Base-by-base conservation (phyloP, 2,797 vertebrate species). In the Crax fasciolata region DNA sequence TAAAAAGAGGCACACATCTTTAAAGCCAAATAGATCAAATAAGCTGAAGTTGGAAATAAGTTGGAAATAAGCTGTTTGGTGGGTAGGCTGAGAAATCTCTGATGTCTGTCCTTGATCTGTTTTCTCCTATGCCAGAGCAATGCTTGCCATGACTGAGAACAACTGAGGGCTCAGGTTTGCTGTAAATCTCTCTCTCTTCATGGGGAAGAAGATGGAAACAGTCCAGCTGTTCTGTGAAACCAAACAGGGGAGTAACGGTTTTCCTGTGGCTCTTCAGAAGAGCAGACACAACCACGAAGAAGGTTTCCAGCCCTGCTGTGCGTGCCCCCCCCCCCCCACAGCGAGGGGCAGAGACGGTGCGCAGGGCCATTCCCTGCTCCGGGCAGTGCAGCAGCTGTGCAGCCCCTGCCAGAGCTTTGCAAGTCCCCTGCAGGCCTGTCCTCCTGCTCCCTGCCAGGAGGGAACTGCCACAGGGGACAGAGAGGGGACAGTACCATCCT, bases 401-500 rank as follows among this genome's bases (percentile, higher is more conserved):
- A n/a, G 13, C 27, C 18, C 28, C 17, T 3, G 4, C 21, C 28
- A 58, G 23, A 15, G 24, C 44, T 52, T n/a, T 68, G 21, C 54
- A 44, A 59, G 8, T 39, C 27, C 46, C 63, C 24, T 19, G 46
- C 17, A 27, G 20, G 20, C 23, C 13, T 1, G 4, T 58, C 46
- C 81, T 62, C 20, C 52, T 1, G 1, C 30, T 18, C 61, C 43
- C n/a, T 61, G 61, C 9, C 5, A 1, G 2, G 16, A 52, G 39
- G n/a, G 30, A 63, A 62, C 79, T 24, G 0, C 41, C 10, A 8
- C 4, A 3, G 55, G 49, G 27, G 25, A 4, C 38, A 20, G 51
- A 44, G 28, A 81, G 23, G 11, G 24, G 46, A 24, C 44, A 49
- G 30, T 44, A 57, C 9, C 0, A 0, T 23, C 23, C 1, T 0